Evolutionary conservation across 2,888 invertebrate species (phyloP), one percentile per base, ranked within the genome.

Genomic region (Frankliniella fusca): DNA sequence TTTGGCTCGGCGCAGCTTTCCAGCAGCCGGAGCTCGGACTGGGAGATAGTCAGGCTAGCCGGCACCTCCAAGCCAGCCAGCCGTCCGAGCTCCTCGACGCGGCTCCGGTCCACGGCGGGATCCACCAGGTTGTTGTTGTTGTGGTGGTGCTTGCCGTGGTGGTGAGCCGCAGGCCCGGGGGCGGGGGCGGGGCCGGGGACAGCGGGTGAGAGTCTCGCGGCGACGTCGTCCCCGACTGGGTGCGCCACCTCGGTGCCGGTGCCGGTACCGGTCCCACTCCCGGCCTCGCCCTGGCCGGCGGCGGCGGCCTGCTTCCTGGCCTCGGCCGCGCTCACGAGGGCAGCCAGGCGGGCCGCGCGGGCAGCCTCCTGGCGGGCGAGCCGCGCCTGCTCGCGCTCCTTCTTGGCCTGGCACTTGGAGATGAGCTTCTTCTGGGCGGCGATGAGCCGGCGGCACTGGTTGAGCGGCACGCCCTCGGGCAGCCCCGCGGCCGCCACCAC

Each of bases 401-500:
- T 76, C 70, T 76, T 76, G 70, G 70, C 70, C 27, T 27, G 23
- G 70, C 70, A 76, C 27, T 23, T n/a, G 23, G 27, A 23, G 70
- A 76, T 76, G 27, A 76, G 70, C 27, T 76, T 76, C 70, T 76
- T 76, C 70, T 76, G 70, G 23, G 70, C 70, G 27, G 70, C 70
- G 70, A 76, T 76, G 23, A 76, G 70, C 27, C 70, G 70, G 27
- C 70, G 70, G 70, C 70, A 76, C 70, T 76, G 70, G 70, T 76
- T 76, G 27, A 76, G 23, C 70, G 70, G 70, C 23, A 76, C 70
- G 27, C 70, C 70, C 70, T 76, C 70, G 80, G 81, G 82, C 49
- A 81, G 82, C 80, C 50, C 82, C 76, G 81, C 82, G 48, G 82
- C 83, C 81, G 83, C 82, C 82, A 65, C 79, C 23, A 81, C 79